Percentiles rank a stretch among this genome's conserved stretches.
Conservation (phyloP, 2,113 vertebrate species). For the Peromyscus polionotus region DNA sequence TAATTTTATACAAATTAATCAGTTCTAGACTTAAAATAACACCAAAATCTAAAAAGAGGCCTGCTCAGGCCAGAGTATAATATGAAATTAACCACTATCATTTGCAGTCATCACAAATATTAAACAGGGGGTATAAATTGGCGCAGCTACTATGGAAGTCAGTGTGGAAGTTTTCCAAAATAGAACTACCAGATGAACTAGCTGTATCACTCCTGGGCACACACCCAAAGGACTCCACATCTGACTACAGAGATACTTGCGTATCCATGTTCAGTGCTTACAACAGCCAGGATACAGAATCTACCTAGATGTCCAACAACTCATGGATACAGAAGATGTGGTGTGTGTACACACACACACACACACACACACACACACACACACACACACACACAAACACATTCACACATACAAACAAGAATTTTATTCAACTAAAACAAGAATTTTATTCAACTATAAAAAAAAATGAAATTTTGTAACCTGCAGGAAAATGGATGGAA, state of each 20-base stretch:
- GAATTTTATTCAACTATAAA: background rate
- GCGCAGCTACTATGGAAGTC: background rate
- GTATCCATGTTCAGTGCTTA: background rate
- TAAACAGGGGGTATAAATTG: background rate
- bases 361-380: background rate
- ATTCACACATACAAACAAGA: background rate
- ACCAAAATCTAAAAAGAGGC: background rate
- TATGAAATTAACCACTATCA: background rate
- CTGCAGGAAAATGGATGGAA: background rate
- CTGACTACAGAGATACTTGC: background rate
- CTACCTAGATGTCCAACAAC: no score
- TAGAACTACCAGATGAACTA: background rate
- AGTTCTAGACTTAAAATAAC: slow-evolving; percentile 24
- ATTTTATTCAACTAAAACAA: background rate
- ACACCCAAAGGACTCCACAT: no score
- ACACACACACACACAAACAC: background rate
- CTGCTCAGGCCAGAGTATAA: background rate
- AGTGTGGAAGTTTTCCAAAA: background rate
- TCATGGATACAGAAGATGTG: background rate
- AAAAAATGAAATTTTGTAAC: background rate
- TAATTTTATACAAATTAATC: slow-evolving; percentile 47
- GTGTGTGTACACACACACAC: background rate
- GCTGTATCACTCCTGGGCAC: background rate
- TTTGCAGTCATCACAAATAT: background rate
- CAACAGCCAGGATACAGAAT: background rate